Evolutionary conservation across 2,888 invertebrate genomes (phyloP), one percentile per base, ranked within the genome.

Genomic region (Agonopterix heracliana): DNA sequence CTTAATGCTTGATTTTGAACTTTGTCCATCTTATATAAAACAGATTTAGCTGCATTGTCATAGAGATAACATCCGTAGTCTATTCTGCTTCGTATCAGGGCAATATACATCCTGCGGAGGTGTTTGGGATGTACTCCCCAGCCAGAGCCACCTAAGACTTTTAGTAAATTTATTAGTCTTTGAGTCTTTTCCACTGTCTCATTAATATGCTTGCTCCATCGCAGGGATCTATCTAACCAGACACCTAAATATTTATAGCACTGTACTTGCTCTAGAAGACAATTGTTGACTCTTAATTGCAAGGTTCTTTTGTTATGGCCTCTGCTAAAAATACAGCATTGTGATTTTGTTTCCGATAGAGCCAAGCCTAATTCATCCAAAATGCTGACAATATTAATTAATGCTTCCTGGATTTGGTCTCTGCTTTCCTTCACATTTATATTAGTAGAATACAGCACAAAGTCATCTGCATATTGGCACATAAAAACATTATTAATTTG

Each of bases 71-170:
- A 41, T 9, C 14, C 56, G 43, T 60, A 64, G 40, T 64, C 60
- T 0, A 64, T 9, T 45, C 61, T 48, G 45, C 61, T 64, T 3
- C 61, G 44, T 7, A 61, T 53, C 9, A 7, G 60, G 36, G 7
- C 4, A 8, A 63, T 50, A 46, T 61, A 66, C 8, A 63, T 42
- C 0, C 50, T 44, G 26, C 61, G 46, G 1, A 66, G 41, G 48
- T 63, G 60, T 46, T 40, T 59, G 3, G 54, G 64, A 38, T 64
- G 63, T 0, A 64, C 49, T 1, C 65, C 64, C 64, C 61, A 67
- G 0, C 49, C 45, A 0, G 61, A 36, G 0, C 65, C 65, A 1
- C 55, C 41, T 9, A 66, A 44, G 2, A 59, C 47, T 52, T 61
- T 64, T 5, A 66, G 53, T 4, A 61, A n/a, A 50, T 61, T 63